Evolutionary conservation across 2,888 invertebrate species (phyloP).

Genomic region (Amiota mariae): DNA sequence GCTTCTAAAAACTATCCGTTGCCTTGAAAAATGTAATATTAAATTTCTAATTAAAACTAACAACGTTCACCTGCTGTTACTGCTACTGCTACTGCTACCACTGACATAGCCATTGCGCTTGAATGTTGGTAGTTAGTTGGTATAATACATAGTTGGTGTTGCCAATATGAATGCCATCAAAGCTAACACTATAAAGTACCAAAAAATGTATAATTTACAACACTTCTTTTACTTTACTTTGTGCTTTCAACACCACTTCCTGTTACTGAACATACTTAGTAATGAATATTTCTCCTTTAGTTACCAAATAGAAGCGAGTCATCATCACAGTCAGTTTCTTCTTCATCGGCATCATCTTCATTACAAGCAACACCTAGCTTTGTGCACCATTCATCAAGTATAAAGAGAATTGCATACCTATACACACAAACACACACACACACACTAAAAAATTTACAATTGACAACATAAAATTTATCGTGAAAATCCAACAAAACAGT

Average conservation of each 20-base stretch:
- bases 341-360: slow-evolving; percentile 41
- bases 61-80: not conserved
- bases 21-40: not conserved
- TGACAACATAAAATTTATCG: slow-evolving; percentile 53
- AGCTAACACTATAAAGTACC: not conserved
- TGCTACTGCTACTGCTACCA: not conserved
- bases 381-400: slow-evolving; percentile 64
- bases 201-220: slow-evolving; percentile 15
- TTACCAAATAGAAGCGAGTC: not conserved
- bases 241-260: too few relatives aligned
- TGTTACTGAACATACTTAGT: too few relatives aligned
- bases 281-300: not conserved
- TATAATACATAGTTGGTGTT: too few relatives aligned
- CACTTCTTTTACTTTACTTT: not conserved
- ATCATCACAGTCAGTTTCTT: not conserved
- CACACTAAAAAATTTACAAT: slow-evolving; percentile 55
- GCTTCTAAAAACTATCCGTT: not conserved
- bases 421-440: not conserved
- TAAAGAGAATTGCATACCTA: too few relatives aligned
- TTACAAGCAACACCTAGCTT: slow-evolving; percentile 41
- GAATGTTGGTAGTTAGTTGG: too few relatives aligned
- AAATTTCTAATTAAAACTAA: slow-evolving; percentile 12
- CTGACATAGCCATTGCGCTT: not conserved
- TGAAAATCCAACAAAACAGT: slow-evolving; percentile 30
- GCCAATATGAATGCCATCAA: too few relatives aligned